phyloP scores from a whole-genome alignment of 2,888 invertebrate species.

The Hydriomena furcata region DNA sequence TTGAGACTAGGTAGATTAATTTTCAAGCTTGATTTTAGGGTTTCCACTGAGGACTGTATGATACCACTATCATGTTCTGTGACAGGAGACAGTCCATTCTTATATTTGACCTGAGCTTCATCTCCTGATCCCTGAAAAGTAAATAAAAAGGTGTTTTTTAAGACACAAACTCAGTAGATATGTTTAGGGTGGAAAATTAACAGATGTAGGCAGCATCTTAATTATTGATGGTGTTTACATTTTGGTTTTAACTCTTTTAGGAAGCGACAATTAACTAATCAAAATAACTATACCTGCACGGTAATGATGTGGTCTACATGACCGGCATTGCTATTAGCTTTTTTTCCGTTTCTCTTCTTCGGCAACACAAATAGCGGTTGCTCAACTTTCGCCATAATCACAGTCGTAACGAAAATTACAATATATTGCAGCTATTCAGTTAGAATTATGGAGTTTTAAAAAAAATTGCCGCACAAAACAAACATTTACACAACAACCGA shows the following conservation, averaged over 20 bases:
- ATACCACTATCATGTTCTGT: constrained; percentile 74
- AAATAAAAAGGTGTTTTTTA: too few relatives aligned
- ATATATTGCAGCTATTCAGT: constrained; percentile 11
- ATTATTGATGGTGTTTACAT: too few relatives aligned
- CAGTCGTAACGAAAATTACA: neutral
- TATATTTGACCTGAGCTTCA: constrained; percentile 71
- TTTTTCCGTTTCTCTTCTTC: constrained; percentile 83
- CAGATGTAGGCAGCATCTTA: too few relatives aligned
- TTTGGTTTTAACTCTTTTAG: too few relatives aligned
- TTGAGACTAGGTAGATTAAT: constrained; percentile 76
- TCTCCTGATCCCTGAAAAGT: constrained; percentile 64
- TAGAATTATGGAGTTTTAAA: constrained; percentile 12
- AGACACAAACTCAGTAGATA: too few relatives aligned
- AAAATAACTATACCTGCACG: constrained; percentile 73
- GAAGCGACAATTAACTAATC: too few relatives aligned
- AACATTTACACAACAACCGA: neutral
- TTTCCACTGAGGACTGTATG: constrained; percentile 75
- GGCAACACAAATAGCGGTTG: constrained; percentile 84
- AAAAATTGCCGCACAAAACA: neutral
- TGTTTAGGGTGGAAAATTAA: neutral
- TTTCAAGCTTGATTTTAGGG: constrained; percentile 75
- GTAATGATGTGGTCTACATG: constrained; percentile 86
- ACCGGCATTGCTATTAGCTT: constrained; percentile 73
- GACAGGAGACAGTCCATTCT: constrained; percentile 74
- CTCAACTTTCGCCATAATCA: constrained; percentile 69